A percentile compares a stretch with the other conserved stretches of the same genome.
Conservation (phyloP, 2,113 vertebrate species). For the Neomonachus schauinslandi region DNA sequence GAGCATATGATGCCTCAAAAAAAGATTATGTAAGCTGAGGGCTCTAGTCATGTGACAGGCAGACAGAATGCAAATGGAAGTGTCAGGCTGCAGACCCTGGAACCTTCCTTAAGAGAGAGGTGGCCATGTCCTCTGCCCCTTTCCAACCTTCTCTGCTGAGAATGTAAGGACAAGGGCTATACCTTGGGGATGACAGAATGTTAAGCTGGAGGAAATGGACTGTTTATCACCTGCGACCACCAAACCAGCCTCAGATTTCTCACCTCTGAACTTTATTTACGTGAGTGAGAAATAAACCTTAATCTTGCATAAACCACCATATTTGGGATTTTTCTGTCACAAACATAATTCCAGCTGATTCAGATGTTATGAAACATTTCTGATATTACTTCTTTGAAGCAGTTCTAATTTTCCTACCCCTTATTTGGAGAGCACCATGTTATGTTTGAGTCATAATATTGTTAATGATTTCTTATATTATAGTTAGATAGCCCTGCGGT, state of each 20-base stretch:
- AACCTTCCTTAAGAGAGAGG: background rate
- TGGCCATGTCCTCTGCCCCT: background rate
- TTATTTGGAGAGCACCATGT: background rate
- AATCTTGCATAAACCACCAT: background rate
- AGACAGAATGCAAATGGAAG: background rate
- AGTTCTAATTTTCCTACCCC: background rate
- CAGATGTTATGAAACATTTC: background rate
- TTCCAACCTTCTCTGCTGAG: background rate
- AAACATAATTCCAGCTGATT: background rate
- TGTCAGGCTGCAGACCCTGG: background rate
- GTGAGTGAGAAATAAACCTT: constrained; percentile 8
- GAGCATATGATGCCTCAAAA: background rate
- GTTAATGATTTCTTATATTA: background rate
- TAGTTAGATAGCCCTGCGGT: background rate
- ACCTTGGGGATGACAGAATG: background rate
- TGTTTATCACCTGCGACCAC: background rate
- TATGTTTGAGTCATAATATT: background rate
- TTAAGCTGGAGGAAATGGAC: background rate
- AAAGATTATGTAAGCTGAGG: background rate
- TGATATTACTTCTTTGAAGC: constrained; percentile 24
- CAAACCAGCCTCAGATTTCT: background rate
- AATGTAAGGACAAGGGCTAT: background rate
- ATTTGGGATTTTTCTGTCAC: background rate
- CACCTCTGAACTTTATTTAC: background rate
- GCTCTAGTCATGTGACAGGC: background rate